Conservation (phyloP, 2,113 vertebrate genomes). For the Thunnus maccoyii region DNA sequence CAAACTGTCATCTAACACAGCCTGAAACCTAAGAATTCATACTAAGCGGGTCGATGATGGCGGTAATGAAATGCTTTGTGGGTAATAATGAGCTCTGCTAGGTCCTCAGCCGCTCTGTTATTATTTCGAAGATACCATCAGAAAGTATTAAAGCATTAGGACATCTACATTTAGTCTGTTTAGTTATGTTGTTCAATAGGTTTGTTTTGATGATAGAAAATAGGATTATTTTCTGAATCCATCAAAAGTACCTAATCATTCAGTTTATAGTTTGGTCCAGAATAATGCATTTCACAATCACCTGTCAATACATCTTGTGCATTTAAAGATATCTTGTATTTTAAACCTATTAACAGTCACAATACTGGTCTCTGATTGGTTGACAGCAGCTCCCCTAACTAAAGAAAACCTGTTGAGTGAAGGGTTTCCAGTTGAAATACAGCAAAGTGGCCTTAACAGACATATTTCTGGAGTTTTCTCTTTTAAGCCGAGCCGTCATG, state of each 20-base stretch:
- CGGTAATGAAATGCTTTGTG: slow-evolving; percentile 47
- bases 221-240: neutral
- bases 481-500: no score
- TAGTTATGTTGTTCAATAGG: neutral
- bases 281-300: no score
- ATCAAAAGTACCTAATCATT: neutral
- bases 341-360: no score
- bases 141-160: neutral
- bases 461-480: no score
- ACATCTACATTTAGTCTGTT: neutral
- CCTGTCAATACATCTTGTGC: no score
- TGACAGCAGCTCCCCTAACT: no score
- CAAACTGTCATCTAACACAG: slow-evolving; percentile 47
- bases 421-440: no score
- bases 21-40: slow-evolving; percentile 38
- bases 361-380: no score
- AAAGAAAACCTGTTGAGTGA: no score
- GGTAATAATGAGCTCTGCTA: slow-evolving; percentile 35
- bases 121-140: slow-evolving; percentile 12
- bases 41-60: slow-evolving; percentile 12
- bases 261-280: no score
- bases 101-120: neutral
- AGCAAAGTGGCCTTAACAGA: no score
- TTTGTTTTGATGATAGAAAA: neutral
- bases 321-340: no score